Percentiles rank a stretch among this genome's conserved stretches.
Conservation (phyloP, 2,113 vertebrate genomes). For the Tautogolabrus adspersus region DNA sequence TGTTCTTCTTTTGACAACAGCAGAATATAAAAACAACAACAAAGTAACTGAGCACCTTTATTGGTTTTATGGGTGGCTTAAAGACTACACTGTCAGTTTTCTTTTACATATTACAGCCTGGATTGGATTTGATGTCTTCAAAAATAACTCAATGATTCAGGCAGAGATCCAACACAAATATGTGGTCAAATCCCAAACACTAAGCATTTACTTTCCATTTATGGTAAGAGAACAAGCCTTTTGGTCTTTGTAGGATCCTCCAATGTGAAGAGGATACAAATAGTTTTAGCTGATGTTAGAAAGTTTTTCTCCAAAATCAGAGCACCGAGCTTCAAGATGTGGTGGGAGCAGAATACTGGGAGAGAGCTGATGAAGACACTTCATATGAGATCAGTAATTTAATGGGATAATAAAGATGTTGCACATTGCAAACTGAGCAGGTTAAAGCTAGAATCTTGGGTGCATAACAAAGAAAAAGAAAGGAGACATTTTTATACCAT, state of each 20-base stretch:
- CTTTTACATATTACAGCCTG: too few relatives aligned
- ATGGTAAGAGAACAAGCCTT: neutral
- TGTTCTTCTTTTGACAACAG: neutral
- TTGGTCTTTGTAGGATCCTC: neutral
- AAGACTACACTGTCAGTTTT: too few relatives aligned
- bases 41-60: neutral
- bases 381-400: neutral
- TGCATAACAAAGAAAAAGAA: neutral
- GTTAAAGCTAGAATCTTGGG: too few relatives aligned
- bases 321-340: neutral
- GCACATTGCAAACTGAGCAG: neutral
- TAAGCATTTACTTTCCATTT: constrained; percentile 3
- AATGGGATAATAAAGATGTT: neutral
- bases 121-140: too few relatives aligned
- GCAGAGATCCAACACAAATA: neutral
- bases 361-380: neutral
- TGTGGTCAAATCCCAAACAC: neutral
- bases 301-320: neutral
- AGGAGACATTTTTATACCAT: too few relatives aligned
- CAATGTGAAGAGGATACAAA: neutral
- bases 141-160: too few relatives aligned
- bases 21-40: neutral
- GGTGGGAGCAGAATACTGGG: neutral
- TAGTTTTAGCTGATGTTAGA: neutral
- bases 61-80: too few relatives aligned